These are phyloP conservation scores for Datnioides undecimradiatus DNA, from an alignment of 2,113 vertebrate species.

Conservation along the genomic window DNA sequence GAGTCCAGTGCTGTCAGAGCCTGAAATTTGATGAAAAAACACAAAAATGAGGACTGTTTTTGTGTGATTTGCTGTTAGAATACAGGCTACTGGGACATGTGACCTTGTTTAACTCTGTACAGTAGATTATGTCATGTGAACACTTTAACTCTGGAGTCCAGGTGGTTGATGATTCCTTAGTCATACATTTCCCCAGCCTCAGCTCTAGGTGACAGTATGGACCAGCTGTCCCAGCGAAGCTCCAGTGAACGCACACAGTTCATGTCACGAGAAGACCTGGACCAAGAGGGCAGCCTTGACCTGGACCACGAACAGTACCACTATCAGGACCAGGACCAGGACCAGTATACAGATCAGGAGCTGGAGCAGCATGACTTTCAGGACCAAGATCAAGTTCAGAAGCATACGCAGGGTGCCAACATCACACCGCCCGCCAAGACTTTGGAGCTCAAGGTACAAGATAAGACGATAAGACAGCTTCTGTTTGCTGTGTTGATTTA, in stretches of 20 bases:
- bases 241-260: slow-evolving; percentile 82
- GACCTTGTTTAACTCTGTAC: not conserved
- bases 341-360: slow-evolving; percentile 78
- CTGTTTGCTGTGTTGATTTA: not conserved
- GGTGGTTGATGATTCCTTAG: not conserved
- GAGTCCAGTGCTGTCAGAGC: not conserved
- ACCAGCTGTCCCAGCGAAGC: slow-evolving; percentile 84
- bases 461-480: not conserved
- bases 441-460: slow-evolving; percentile 93
- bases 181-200: slow-evolving; percentile 85
- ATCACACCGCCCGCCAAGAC: slow-evolving; percentile 87
- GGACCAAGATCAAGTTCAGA: slow-evolving; percentile 51
- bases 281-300: slow-evolving; percentile 81
- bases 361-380: slow-evolving; percentile 58
- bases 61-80: not conserved
- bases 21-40: not conserved
- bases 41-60: slow-evolving; percentile 2
- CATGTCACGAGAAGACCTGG: slow-evolving; percentile 83
- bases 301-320: slow-evolving; percentile 80
- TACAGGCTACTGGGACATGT: not conserved
- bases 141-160: slow-evolving; percentile 1
- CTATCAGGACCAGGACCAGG: slow-evolving; percentile 85
- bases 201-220: slow-evolving; percentile 91
- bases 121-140: not conserved
- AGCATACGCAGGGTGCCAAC: slow-evolving; percentile 41